Evolutionary conservation across 2,797 vertebrate genomes (phyloP), one percentile per base, ranked within the genome.

Genomic region (Esox masquinongy): DNA sequence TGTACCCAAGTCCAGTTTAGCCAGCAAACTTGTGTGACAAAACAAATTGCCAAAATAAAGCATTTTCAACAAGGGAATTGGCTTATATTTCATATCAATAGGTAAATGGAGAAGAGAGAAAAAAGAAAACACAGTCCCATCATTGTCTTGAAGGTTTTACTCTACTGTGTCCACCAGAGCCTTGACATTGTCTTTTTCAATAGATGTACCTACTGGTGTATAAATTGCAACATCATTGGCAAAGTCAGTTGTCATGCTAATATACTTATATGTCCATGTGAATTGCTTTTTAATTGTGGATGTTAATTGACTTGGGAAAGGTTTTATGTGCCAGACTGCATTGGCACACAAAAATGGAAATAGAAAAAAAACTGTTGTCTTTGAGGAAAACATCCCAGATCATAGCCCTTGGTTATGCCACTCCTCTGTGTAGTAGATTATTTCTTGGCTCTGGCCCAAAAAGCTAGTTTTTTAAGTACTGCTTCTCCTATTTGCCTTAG

Each of bases 401-500:
- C 84, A 87, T 87, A 80, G 87, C 92, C 91, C 63, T 75, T 36
- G 77, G 89, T 89, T 86, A 87, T 88, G 85, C 89, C 86, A 63
- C 75, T 85, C 80, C 86, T 90, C 91, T 89, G 86, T 89, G 90
- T 89, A 88, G 83, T 92, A 92, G 89, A 94, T 93, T 92, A 88
- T 87, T 87, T 88, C 75, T 91, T 95, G 93, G 93, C 92, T 80
- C 22, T 0, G 66, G 79, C 86, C 93, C 94, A 95, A 87, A 88
- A 91, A 88, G 80, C 87, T 85, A 92, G 92, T 93, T 92, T 94
- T 94, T 94, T 94, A 94, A 94, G 90, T 92, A 93, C 91, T 92
- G 93, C 86, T 93, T 92, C 89, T 91, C 91, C 91, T 89, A 89
- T 90, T 93, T 91, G 93, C 92, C 91, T 92, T 83, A 39, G 91